Percentiles rank a stretch among this genome's conserved stretches.
These are phyloP conservation scores for Neosalanx taihuensis DNA, from an alignment of 2,797 vertebrate species.

Conservation along the genomic window DNA sequence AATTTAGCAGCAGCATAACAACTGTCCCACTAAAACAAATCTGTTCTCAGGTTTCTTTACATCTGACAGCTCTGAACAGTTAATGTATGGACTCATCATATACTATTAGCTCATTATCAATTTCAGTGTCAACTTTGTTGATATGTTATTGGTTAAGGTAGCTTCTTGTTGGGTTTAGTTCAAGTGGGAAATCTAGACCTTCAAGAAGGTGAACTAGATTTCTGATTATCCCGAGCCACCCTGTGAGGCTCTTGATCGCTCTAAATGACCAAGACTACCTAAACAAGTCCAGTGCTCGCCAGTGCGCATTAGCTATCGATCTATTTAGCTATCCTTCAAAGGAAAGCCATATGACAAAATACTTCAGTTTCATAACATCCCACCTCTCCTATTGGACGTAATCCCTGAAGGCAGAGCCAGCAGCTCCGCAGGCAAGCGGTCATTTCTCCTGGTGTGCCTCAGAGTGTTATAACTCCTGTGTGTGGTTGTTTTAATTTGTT, in stretches of 20 bases:
- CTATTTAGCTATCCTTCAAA: not conserved
- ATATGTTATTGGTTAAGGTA: too few species aligned
- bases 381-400: not conserved
- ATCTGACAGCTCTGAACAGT: not conserved
- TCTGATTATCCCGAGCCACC: too few species aligned
- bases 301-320: too few species aligned
- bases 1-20: not conserved
- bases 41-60: not conserved
- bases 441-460: constrained; percentile 88
- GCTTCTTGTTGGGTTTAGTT: too few species aligned
- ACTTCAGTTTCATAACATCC: not conserved
- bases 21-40: not conserved
- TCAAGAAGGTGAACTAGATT: too few species aligned
- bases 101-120: not conserved
- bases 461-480: constrained; percentile 81
- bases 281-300: not conserved
- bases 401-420: constrained; percentile 41
- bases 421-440: constrained; percentile 61
- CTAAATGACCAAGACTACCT: not conserved
- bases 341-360: not conserved
- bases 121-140: too few species aligned
- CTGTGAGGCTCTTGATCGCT: too few species aligned
- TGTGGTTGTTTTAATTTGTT: constrained; percentile 99
- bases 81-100: not conserved
- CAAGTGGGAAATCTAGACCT: too few species aligned